Evolutionary conservation across 30 jellyfish, hydroid and myxozoan genomes (phyloP), one percentile per base, ranked within the genome.

Genomic region (Pseudorhiza aurosa): DNA sequence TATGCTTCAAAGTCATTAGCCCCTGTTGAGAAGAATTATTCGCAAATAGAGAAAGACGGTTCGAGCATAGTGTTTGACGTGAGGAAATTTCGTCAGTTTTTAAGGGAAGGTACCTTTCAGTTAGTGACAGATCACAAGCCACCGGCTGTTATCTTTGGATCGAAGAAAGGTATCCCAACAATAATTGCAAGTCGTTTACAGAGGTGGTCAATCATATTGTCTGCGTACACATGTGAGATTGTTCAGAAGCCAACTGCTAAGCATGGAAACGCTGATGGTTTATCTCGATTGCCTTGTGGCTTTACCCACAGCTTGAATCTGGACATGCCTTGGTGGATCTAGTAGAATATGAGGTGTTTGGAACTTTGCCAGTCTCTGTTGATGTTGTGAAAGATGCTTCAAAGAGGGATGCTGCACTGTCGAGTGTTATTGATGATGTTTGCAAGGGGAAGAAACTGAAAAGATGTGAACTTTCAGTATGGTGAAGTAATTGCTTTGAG

Each of bases 241-340:
- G 81, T 77, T 59, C 60, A 74, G 62, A 77, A 59, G 89, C 59
- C 81, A 77, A 58, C 89, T 77, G 81, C 81, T 39, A 59, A 77
- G 30, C 81, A 77, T 77, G 89, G 81, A 77, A 77, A 43, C 78
- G 89, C 89, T 77, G 89, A 77, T 59, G 89, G 81, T 24, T 47
- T 77, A 46, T 77, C 89, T 77, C 81, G 89, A 59, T 77, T 77
- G 81, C 81, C 89, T 40, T 58, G 82, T 68, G 67, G 60, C 56
- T 74, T 58, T 76, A 77, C 73, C 90, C 81, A 77, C 90, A 59
- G 82, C 62, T 77, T 77, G 90, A 77, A 77, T 77, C 82, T 77
- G 90, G 90, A 39, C 82, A 77, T 59, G 90, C 90, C 35, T 44
- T 77, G 81, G 82, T 59, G 62, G 79, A 75, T 60, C 65, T 75